Percentiles rank a stretch among this genome's conserved stretches.
These are phyloP conservation scores for Apotomis capreana DNA, from an alignment of 2,888 invertebrate species.

Conservation along the genomic window DNA sequence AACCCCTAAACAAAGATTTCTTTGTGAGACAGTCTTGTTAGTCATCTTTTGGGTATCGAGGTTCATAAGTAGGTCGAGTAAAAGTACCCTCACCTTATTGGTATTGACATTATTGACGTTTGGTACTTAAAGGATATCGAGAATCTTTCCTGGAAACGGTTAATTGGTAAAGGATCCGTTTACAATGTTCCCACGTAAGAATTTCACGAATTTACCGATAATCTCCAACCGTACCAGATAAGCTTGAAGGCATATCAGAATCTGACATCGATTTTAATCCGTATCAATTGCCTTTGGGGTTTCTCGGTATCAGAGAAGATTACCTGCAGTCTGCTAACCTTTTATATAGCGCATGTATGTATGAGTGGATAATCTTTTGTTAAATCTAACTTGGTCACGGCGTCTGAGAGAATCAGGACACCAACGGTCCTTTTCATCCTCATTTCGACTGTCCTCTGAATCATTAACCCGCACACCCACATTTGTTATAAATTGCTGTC, in stretches of 20 bases:
- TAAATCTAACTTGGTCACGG: constrained; percentile 56
- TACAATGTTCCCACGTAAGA: constrained; percentile 13
- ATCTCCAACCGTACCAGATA: constrained; percentile 21
- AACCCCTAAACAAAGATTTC: constrained; percentile 21
- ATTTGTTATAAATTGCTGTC: constrained; percentile 65
- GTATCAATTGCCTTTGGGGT: constrained; percentile 27
- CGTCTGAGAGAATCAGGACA: constrained; percentile 60
- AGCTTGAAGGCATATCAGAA: constrained; percentile 11
- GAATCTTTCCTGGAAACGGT: constrained; percentile 9
- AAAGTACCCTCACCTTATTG: constrained; percentile 16
- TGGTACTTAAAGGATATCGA: constrained; percentile 4
- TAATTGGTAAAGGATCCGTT: background rate
- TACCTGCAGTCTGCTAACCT: constrained; percentile 48
- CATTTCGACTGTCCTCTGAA: constrained; percentile 61
- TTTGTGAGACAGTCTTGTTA: constrained; percentile 21
- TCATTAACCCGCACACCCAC: constrained; percentile 76
- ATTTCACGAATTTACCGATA: constrained; percentile 7
- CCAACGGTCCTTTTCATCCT: constrained; percentile 68
- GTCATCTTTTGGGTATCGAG: constrained; percentile 12
- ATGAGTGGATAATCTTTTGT: constrained; percentile 49
- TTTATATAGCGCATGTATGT: constrained; percentile 51
- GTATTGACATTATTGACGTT: constrained; percentile 11
- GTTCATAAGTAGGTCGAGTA: constrained; percentile 15
- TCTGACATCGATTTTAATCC: constrained; percentile 32
- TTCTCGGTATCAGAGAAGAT: constrained; percentile 29